Percentiles rank a stretch among this genome's conserved stretches.
phyloP scores from a whole-genome alignment of 2,797 vertebrate species.

The Phalloptychus januarius region DNA sequence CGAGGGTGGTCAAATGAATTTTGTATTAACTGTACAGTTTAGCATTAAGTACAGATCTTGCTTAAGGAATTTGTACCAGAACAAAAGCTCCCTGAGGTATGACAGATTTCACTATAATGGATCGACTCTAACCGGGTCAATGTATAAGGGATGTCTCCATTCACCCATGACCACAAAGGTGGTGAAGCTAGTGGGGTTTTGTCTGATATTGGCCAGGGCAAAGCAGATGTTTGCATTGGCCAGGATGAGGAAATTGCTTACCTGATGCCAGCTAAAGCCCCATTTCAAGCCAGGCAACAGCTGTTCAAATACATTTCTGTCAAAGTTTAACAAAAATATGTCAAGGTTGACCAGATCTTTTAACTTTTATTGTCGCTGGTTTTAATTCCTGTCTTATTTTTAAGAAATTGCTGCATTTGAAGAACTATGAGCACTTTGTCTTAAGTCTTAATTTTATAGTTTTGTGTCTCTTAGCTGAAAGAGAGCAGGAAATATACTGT shows the following conservation, averaged over 20 bases:
- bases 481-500: constrained; percentile 43
- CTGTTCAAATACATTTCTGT: constrained; percentile 75
- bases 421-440: neutral
- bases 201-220: constrained; percentile 70
- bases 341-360: constrained; percentile 42
- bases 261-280: constrained; percentile 71
- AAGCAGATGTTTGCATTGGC: constrained; percentile 83
- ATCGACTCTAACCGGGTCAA: constrained; percentile 56
- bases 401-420: neutral
- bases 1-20: constrained; percentile 35
- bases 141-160: constrained; percentile 37
- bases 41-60: neutral
- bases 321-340: constrained; percentile 59
- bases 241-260: constrained; percentile 43
- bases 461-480: constrained; percentile 32
- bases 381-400: neutral
- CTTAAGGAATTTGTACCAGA: constrained; percentile 1
- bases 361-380: constrained; percentile 19
- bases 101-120: constrained; percentile 54
- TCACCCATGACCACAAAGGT: too few relatives aligned
- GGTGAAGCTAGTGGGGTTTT: constrained; percentile 61
- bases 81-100: constrained; percentile 42
- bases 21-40: neutral
- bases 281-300: constrained; percentile 74
- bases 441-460: constrained; percentile 9